Conservation (phyloP, 2,888 invertebrate genomes). For the Hypsopygia costalis region DNA sequence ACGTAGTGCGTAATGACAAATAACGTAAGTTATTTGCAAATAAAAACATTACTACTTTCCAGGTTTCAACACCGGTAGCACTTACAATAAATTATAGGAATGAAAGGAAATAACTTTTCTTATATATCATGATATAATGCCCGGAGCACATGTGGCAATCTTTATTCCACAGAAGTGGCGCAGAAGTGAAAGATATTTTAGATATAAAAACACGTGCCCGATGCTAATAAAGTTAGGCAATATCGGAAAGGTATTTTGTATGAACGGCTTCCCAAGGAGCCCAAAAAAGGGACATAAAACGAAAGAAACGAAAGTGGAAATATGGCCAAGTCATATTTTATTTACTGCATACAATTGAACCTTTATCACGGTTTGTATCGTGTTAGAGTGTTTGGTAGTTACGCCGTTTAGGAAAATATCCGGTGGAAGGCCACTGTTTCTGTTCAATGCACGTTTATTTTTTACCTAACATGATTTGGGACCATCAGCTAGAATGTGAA, state of each 20-base stretch:
- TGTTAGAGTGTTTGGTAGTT: constrained; percentile 63
- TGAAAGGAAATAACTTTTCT: constrained; percentile 49
- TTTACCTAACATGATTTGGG: constrained; percentile 30
- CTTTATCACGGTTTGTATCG: constrained; percentile 75
- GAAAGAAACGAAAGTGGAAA: constrained; percentile 75
- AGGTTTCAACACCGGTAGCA: constrained; percentile 38
- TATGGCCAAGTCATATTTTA: constrained; percentile 79
- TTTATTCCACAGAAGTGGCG: constrained; percentile 58
- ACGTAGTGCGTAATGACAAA: constrained; percentile 25
- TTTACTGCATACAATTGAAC: constrained; percentile 79
- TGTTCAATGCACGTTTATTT: constrained; percentile 42
- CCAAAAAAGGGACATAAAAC: constrained; percentile 73
- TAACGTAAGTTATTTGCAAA: constrained; percentile 36
- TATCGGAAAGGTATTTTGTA: constrained; percentile 77
- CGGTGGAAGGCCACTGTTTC: constrained; percentile 36
- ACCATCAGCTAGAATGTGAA: background rate
- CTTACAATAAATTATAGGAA: constrained; percentile 48
- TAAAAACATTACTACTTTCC: constrained; percentile 36
- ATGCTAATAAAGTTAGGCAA: constrained; percentile 76
- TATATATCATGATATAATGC: constrained; percentile 57
- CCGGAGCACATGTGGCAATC: constrained; percentile 57
- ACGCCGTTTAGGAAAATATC: constrained; percentile 54
- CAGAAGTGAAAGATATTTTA: constrained; percentile 68
- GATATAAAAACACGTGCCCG: constrained; percentile 74
- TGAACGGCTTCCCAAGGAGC: constrained; percentile 68